phyloP scores from a whole-genome alignment of 2,113 vertebrate genomes.

The Saiga tatarica region DNA sequence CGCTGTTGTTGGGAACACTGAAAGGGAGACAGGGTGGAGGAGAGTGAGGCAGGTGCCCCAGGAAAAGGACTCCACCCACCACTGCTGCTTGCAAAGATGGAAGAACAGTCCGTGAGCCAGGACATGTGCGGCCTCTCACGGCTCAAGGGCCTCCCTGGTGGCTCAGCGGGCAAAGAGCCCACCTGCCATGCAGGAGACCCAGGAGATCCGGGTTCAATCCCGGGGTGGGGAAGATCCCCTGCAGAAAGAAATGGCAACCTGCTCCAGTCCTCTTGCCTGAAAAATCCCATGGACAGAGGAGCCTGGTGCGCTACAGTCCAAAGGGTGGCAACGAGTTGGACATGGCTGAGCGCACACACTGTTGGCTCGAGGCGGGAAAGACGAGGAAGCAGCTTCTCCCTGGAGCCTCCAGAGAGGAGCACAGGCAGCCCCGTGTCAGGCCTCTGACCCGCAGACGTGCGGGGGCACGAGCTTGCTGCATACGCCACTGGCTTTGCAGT shows the following conservation, averaged over 20 bases:
- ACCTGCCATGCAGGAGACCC: neutral
- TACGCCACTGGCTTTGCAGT: accelerated
- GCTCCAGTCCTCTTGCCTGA: neutral
- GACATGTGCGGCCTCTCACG: neutral
- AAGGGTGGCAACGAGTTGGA: neutral
- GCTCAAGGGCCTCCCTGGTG: neutral
- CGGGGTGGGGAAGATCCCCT: neutral
- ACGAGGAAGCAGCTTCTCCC: neutral
- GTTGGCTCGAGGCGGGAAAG: neutral
- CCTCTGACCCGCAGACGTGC: neutral
- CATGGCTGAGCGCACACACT: neutral
- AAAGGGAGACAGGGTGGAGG: neutral
- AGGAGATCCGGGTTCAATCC: accelerated
- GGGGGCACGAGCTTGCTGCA: neutral
- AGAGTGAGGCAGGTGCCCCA: too few relatives aligned
- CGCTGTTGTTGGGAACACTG: neutral
- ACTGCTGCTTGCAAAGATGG: neutral
- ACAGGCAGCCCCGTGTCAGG: neutral
- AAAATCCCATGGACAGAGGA: neutral
- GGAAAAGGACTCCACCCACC: neutral
- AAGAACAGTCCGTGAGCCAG: neutral
- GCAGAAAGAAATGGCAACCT: neutral
- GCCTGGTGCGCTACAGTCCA: neutral
- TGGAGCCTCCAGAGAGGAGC: neutral
- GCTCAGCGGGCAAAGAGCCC: neutral